A percentile compares a stretch with the other conserved stretches of the same genome.
These are phyloP conservation scores for Pycnomerus fuliginosus DNA, from an alignment of 2,888 invertebrate species.

Conservation along the genomic window DNA sequence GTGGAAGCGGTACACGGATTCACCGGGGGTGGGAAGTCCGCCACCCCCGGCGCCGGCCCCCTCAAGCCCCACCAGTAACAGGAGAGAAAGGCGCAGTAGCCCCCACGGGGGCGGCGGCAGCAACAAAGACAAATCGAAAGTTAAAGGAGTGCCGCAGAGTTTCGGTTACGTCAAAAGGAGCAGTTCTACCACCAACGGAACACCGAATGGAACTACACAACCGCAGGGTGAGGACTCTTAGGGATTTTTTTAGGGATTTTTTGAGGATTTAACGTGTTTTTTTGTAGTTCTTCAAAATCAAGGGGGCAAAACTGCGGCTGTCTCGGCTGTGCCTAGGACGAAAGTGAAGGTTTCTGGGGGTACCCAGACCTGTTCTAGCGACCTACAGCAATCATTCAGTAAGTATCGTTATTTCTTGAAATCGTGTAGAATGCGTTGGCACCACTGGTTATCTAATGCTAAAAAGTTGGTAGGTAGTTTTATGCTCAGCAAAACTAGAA, in stretches of 20 bases:
- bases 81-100: slow-evolving; percentile 48
- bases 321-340: slow-evolving; percentile 81
- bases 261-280: background rate
- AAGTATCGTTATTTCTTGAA: too few relatives aligned
- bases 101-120: slow-evolving; percentile 40
- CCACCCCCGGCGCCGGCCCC: slow-evolving; percentile 57
- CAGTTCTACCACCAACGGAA: slow-evolving; percentile 42
- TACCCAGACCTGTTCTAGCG: slow-evolving; percentile 83
- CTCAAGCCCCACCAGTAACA: slow-evolving; percentile 54
- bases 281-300: slow-evolving; percentile 44
- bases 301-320: slow-evolving; percentile 69
- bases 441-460: too few relatives aligned
- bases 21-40: slow-evolving; percentile 64
- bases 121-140: slow-evolving; percentile 53
- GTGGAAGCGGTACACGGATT: slow-evolving; percentile 67
- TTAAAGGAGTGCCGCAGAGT: slow-evolving; percentile 73
- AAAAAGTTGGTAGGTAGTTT: too few relatives aligned
- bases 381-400: slow-evolving; percentile 57
- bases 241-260: slow-evolving; percentile 8
- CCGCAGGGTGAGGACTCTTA: slow-evolving; percentile 30
- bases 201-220: slow-evolving; percentile 45
- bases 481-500: too few relatives aligned
- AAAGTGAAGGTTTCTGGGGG: slow-evolving; percentile 90
- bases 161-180: slow-evolving; percentile 82
- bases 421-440: too few relatives aligned